Evolutionary conservation across 2,113 vertebrate species (phyloP), one percentile per base, ranked within the genome.

Genomic region (Nannobrachium achirus): DNA sequence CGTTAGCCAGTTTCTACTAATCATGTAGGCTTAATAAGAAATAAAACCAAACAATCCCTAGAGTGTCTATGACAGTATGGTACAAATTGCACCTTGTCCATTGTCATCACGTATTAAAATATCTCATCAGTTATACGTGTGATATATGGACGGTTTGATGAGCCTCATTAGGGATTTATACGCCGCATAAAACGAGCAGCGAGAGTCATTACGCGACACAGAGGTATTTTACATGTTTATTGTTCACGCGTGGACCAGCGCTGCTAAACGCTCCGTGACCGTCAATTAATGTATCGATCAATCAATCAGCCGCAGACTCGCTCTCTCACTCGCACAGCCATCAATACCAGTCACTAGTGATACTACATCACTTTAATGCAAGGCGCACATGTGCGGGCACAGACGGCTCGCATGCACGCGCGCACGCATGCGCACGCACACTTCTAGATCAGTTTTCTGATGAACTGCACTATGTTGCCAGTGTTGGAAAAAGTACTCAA

Each of bases 281-380:
- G 73, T 76, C 58, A 59, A 76, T 73, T 66, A 66, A 15, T 45
- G 7, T 33, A 18, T 41, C 11, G 7, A 38, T 48, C 25, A 18
- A 13, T n/a, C 8, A 19, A 8, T 18, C 50, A 52, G 56, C 45
- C 5, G 10, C 25, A 33, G 25, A 33, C 25, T 33, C 25, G 3
- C 25, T 33, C 25, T 33, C 25, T 33, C 25, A 33, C 25, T 33
- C 25, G 3, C 25, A 0, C 25, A 5, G 25, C 25, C 25, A 33
- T 33, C 25, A 33, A 33, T 33, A 33, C 25, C 3, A 33, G 25
- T 33, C 25, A 33, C 6, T 33, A 33, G 25, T 5, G 25, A 33
- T 33, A 33, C 25, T 33, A 2, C 25, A 33, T 33, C 25, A 33
- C 25, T 33, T 33, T 33, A 33, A 33, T 33, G 25, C 25, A 4